A percentile compares a stretch with the other conserved stretches of the same genome.
Conservation (phyloP, 2,888 invertebrate species). For the Napeogenes sylphis region DNA sequence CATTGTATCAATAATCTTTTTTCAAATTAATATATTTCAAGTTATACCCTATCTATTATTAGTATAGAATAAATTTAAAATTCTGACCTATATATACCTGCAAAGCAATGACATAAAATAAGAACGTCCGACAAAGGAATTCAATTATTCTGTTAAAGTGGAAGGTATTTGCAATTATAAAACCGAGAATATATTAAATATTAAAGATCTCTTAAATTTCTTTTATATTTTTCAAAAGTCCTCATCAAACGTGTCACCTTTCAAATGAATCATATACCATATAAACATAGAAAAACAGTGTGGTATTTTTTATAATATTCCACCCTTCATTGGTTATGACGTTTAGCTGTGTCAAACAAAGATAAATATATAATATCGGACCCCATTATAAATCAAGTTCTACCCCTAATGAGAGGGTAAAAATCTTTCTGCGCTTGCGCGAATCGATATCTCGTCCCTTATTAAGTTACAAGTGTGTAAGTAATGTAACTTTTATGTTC, state of each 20-base stretch:
- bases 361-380: constrained; percentile 31
- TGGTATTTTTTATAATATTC: constrained; percentile 8
- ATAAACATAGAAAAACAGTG: background rate
- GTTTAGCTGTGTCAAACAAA: constrained; percentile 31
- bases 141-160: background rate
- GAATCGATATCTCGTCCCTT: constrained; percentile 60
- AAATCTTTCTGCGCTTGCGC: constrained; percentile 63
- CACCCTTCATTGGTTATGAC: constrained; percentile 13
- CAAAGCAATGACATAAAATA: background rate
- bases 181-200: background rate
- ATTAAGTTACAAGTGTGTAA: constrained; percentile 31
- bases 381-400: constrained; percentile 35
- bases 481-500: background rate
- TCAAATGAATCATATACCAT: background rate
- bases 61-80: no score
- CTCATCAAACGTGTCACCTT: background rate
- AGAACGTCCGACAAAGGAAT: background rate
- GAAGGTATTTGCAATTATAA: constrained; percentile 3
- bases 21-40: no score
- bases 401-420: constrained; percentile 41
- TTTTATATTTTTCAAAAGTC: background rate
- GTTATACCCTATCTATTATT: no score
- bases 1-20: no score
- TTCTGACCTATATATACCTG: background rate
- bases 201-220: background rate